These are phyloP conservation scores for Chironomus striatipennis DNA, from an alignment of 1,140 invertebrate genomes.

Conservation along the genomic window DNA sequence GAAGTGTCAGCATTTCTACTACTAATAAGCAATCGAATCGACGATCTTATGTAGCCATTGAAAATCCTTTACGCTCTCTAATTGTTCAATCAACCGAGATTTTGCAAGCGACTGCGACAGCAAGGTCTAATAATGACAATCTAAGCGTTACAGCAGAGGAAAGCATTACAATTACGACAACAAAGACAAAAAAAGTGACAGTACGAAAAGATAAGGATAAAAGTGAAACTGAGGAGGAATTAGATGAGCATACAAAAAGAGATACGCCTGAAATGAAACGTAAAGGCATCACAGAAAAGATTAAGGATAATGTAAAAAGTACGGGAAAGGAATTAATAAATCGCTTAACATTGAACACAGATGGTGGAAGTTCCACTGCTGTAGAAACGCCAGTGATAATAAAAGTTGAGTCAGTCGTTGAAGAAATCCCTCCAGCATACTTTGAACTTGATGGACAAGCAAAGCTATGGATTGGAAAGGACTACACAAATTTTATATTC, in stretches of 20 bases:
- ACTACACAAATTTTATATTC: conserved; percentile 97
- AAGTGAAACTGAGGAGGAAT: conserved; percentile 32
- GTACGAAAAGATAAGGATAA: not conserved
- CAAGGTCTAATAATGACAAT: conserved; percentile 29
- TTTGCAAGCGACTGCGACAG: not conserved
- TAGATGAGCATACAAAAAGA: conserved; percentile 47
- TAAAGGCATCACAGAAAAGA: conserved; percentile 56
- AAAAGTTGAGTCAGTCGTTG: conserved; percentile 36
- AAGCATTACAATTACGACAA: not conserved
- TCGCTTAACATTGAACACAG: conserved; percentile 50
- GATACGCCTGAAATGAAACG: conserved; percentile 58
- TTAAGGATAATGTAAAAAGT: conserved; percentile 54
- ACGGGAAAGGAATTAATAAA: conserved; percentile 51
- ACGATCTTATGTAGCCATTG: not conserved
- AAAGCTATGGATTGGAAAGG: conserved; percentile 97
- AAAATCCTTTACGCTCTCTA: conserved; percentile 19
- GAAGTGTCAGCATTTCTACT: conserved; percentile 47
- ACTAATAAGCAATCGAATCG: conserved; percentile 28
- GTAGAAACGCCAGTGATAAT: conserved; percentile 17
- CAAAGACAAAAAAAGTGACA: conserved; percentile 27
- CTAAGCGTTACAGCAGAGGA: not conserved
- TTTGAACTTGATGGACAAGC: conserved; percentile 48
- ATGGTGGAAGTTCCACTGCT: conserved; percentile 35
- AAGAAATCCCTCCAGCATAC: conserved; percentile 30
- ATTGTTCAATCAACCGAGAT: conserved; percentile 9